These are phyloP conservation scores for Tympanuchus pallidicinctus DNA, from an alignment of 2,113 vertebrate species.

Conservation along the genomic window DNA sequence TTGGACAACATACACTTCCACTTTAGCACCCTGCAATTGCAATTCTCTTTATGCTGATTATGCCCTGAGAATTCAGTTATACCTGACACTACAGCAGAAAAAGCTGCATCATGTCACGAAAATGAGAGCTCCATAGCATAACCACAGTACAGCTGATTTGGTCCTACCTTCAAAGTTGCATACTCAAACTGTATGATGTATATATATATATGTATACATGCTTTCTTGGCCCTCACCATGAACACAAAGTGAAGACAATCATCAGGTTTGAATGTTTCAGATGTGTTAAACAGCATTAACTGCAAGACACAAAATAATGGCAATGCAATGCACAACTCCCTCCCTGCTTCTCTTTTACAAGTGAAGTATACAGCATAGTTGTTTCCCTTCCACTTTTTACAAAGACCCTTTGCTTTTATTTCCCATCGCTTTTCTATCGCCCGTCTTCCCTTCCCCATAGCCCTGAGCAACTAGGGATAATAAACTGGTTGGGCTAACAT, in stretches of 20 bases:
- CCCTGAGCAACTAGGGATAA: too few species aligned
- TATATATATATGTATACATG: too few species aligned
- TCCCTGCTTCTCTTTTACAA: background rate
- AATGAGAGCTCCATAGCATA: background rate
- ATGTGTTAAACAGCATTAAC: background rate
- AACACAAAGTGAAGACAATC: background rate
- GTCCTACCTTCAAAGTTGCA: fast-evolving
- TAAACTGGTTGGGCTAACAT: too few species aligned
- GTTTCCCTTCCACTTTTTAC: background rate
- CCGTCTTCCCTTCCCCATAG: too few species aligned
- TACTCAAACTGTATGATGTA: too few species aligned
- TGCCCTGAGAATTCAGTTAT: background rate
- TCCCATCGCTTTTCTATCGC: too few species aligned
- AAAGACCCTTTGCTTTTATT: too few species aligned
- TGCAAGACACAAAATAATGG: background rate
- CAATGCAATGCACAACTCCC: background rate
- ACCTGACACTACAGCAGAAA: background rate
- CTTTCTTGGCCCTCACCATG: background rate
- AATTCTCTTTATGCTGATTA: background rate
- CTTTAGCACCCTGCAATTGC: background rate
- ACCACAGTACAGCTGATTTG: background rate
- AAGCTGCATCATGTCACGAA: background rate
- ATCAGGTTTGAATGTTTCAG: background rate
- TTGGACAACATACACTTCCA: background rate
- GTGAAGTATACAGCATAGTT: background rate